Conservation (phyloP, 2,888 invertebrate genomes). For the Steinernema carpocapsae region DNA sequence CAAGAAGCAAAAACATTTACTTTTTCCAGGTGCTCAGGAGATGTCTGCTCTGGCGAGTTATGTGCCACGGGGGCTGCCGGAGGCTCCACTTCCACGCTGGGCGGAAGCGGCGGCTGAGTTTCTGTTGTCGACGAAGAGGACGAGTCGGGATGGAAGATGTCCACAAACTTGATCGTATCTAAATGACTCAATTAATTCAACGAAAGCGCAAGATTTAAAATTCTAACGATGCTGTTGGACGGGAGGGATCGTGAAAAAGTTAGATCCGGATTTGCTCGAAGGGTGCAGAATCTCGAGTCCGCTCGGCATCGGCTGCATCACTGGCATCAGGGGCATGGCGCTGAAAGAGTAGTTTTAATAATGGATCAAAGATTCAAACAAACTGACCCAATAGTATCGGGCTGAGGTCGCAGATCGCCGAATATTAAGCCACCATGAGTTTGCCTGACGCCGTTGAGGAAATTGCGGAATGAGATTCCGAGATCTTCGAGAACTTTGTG, state of each 20-base stretch:
- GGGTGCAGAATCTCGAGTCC: constrained; percentile 26
- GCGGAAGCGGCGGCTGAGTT: background rate
- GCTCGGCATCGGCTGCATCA: constrained; percentile 15
- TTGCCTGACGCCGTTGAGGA: background rate
- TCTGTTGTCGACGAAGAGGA: background rate
- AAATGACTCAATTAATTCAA: background rate
- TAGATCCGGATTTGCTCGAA: background rate
- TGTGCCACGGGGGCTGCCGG: background rate
- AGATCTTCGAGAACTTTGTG: constrained; percentile 12
- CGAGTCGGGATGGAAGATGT: background rate
- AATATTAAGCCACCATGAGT: constrained; percentile 1
- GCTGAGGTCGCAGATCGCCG: constrained; percentile 19
- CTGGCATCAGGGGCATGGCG: background rate
- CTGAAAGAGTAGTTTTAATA: background rate
- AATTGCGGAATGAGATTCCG: constrained; percentile 23
- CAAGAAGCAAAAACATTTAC: too few species aligned
- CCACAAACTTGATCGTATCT: constrained; percentile 20
- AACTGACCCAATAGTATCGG: constrained; percentile 12
- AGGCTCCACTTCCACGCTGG: constrained; percentile 12
- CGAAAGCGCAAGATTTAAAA: background rate
- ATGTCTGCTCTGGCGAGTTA: background rate
- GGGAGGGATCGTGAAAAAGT: constrained; percentile 28
- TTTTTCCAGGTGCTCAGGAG: constrained; percentile 3
- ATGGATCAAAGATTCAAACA: background rate
- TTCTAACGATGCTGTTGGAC: constrained; percentile 21